A percentile compares a stretch with the other conserved stretches of the same genome.
phyloP scores from a whole-genome alignment of 2,113 vertebrate species.

The Rostratula benghalensis region DNA sequence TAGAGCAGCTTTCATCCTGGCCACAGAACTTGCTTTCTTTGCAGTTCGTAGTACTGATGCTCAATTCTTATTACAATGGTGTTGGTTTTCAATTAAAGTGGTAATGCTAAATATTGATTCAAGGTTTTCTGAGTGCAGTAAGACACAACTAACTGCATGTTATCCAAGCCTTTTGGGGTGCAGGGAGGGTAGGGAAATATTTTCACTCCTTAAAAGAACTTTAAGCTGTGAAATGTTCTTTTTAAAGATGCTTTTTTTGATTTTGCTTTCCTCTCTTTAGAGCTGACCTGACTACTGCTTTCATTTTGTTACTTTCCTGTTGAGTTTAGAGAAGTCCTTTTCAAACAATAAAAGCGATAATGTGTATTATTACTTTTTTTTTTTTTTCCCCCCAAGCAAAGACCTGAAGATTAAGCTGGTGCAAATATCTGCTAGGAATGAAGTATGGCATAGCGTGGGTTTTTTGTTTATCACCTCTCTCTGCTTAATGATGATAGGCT shows the following conservation, averaged over 20 bases:
- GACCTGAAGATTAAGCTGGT: background rate
- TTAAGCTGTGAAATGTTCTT: background rate
- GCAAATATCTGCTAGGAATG: background rate
- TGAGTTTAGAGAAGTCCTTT: background rate
- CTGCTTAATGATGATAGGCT: background rate
- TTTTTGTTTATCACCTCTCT: background rate
- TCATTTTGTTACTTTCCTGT: background rate
- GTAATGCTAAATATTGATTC: conserved; percentile 57
- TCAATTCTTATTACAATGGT: background rate
- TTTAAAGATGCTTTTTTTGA: background rate
- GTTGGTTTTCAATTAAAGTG: conserved; percentile 50
- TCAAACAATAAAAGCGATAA: background rate
- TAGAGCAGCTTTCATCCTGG: background rate
- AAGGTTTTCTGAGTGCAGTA: conserved; percentile 28
- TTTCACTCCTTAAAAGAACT: background rate
- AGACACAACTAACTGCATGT: background rate
- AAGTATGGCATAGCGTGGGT: rapidly evolving
- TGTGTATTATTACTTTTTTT: background rate
- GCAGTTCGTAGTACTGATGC: background rate
- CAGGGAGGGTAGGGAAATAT: background rate
- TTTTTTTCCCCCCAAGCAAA: background rate
- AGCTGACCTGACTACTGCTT: background rate
- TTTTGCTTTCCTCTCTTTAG: background rate
- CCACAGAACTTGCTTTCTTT: background rate
- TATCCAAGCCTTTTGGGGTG: background rate